Conservation (phyloP, 37 sponge, comb jelly and placozoan species). For the Tethya wilhelma region DNA sequence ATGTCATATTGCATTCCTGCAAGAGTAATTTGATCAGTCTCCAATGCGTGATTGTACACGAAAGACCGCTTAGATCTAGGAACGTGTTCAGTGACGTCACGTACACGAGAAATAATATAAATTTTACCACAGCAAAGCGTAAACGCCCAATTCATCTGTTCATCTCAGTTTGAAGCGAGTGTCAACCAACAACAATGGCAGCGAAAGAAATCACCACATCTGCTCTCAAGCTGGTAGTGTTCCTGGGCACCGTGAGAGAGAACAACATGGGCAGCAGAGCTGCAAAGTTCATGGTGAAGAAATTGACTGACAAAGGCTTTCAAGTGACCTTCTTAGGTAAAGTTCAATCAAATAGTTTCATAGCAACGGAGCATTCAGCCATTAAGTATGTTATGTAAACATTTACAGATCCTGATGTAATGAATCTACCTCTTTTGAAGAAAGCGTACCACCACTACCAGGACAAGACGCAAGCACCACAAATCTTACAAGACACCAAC, state of each 20-base stretch:
- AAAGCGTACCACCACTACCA: conserved; percentile 75
- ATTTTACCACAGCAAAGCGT: too few relatives aligned
- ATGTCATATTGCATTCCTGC: too few relatives aligned
- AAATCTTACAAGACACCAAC: conserved; percentile 68
- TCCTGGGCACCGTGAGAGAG: conserved; percentile 82
- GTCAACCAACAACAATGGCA: conserved; percentile 11
- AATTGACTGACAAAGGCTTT: conserved; percentile 65
- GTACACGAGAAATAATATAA: too few relatives aligned
- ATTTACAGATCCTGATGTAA: conserved; percentile 74
- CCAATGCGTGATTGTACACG: too few relatives aligned
- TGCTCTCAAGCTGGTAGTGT: conserved; percentile 80
- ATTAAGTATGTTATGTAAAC: too few relatives aligned
- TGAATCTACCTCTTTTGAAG: conserved; percentile 80
- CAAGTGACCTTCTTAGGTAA: conserved; percentile 70
- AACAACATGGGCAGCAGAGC: conserved; percentile 75
- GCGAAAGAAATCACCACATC: neutral
- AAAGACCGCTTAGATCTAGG: too few relatives aligned
- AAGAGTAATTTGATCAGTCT: too few relatives aligned
- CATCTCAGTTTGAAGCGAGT: too few relatives aligned
- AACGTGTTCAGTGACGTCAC: too few relatives aligned
- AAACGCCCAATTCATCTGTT: too few relatives aligned
- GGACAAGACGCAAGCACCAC: conserved; percentile 58
- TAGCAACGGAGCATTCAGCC: too few relatives aligned
- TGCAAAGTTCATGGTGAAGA: conserved; percentile 64
- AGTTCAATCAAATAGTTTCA: too few relatives aligned